Evolutionary conservation across 2,888 invertebrate species (phyloP).

Genomic region (Eustalomyia histrio): DNA sequence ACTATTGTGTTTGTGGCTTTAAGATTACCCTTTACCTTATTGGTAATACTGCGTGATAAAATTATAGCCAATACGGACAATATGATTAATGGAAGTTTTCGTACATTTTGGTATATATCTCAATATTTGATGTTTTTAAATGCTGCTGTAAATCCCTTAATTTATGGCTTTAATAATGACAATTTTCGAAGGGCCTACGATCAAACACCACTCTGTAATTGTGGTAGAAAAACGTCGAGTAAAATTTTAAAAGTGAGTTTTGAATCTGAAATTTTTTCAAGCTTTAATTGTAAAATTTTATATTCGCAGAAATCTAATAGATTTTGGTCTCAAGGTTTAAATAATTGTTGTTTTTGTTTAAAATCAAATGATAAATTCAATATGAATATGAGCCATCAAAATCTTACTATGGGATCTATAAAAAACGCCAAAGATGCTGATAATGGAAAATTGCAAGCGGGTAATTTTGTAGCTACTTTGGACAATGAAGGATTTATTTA

Average conservation of each 20-base stretch:
- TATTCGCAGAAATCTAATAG: conserved; percentile 20
- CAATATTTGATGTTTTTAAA: conserved; percentile 86
- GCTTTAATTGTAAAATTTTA: background rate
- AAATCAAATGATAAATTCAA: conserved; percentile 10
- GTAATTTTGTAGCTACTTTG: background rate
- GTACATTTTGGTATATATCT: conserved; percentile 84
- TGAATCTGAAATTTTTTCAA: background rate
- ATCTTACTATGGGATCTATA: background rate
- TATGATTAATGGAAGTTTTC: conserved; percentile 80
- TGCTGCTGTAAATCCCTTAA: conserved; percentile 87
- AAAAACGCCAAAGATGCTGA: background rate
- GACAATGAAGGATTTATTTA: conserved; percentile 20
- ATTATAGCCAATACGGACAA: conserved; percentile 66
- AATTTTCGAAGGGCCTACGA: conserved; percentile 85
- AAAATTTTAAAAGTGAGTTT: conserved; percentile 18
- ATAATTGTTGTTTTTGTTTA: conserved; percentile 29
- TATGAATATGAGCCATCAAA: background rate
- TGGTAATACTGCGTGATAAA: conserved; percentile 83
- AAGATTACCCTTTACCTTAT: conserved; percentile 86
- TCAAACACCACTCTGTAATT: conserved; percentile 81
- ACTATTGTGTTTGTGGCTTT: conserved; percentile 85
- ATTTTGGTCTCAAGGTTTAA: conserved; percentile 9
- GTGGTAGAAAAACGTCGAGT: conserved; percentile 64
- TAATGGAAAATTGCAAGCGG: background rate
- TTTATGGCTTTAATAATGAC: conserved; percentile 87